Base-by-base conservation (phyloP, 2,113 vertebrate genomes). In the Gymnobelideus leadbeateri region DNA sequence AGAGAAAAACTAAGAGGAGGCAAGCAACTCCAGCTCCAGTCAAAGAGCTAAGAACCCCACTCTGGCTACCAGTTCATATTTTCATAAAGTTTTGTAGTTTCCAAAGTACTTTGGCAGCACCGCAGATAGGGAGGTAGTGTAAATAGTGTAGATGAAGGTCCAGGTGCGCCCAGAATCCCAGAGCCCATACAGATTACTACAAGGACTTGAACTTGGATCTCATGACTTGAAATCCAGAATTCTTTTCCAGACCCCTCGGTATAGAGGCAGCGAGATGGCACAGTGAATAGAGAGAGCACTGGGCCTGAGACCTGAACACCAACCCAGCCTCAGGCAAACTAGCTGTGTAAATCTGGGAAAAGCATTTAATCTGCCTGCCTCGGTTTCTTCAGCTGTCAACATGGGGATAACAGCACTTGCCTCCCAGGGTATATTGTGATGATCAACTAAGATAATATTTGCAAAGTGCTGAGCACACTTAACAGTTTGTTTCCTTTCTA, bases 1-100 rank as follows among this genome's bases (percentile, higher is more conserved):
- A 89, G n/a, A 91, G 25, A 0, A 0, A 3, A 1, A 21, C 0
- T 3, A 6, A 1, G 16, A 3, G 10, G 9, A 14, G 50, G 4
- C 0, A 6, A 0, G 43, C 12, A 0, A 37, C 28, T 68, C 11
- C 0, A 53, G 24, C 1, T 0, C 25, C 52, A 53, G 26, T 37
- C 11, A 68, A 37, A 68, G n/a, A 47, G 49, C 11, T 1, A 7
- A 52, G 46, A 89, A 47, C 25, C 52, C 43, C 53, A 19, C 8
- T 0, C 57, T 68, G 31, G 37, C 12, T 37, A 68, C 12, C 31
- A n/a, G 57, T 37, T 37, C 31, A 14, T 31, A 37, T 16, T 37
- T 16, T 9, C 61, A 68, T 31, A 14, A 37, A 37, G 54, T 26
- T 26, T 55, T 55, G 9, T 55, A 25, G 54, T 55, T 55, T 55